These are phyloP conservation scores for Drosophila guanche DNA, from an alignment of 1,140 invertebrate species.

Conservation along the genomic window DNA sequence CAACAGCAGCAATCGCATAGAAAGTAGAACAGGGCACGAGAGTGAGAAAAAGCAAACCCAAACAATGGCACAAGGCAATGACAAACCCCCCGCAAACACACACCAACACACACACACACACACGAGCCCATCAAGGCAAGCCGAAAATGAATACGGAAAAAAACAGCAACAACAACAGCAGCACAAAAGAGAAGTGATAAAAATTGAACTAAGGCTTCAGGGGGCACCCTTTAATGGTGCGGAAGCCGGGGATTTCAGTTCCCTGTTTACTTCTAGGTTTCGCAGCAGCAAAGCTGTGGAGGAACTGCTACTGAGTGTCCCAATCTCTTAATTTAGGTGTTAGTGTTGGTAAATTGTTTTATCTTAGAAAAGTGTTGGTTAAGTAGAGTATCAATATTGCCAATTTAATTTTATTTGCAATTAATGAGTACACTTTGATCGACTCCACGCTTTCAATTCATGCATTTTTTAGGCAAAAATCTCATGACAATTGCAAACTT, in stretches of 20 bases:
- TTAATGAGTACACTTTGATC: no score
- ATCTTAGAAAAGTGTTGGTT: no score
- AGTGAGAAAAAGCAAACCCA: constrained; percentile 45
- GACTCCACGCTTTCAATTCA: neutral
- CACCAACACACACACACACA: constrained; percentile 13
- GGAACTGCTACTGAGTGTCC: no score
- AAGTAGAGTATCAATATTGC: no score
- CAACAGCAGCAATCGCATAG: constrained; percentile 30
- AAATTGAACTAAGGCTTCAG: constrained; percentile 25
- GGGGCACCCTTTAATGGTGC: no score
- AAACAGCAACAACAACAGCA: constrained; percentile 17
- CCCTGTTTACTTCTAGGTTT: no score
- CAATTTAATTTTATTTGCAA: no score
- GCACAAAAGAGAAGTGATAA: constrained; percentile 37
- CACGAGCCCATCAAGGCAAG: constrained; percentile 18
- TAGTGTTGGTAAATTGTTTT: no score
- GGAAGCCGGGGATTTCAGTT: no score
- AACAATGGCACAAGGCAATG: constrained; percentile 37
- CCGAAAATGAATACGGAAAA: constrained; percentile 43
- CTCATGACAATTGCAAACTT: constrained; percentile 65
- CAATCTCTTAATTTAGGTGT: neutral
- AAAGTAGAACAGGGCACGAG: constrained; percentile 71
- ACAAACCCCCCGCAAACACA: constrained; percentile 24
- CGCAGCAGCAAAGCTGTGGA: no score
- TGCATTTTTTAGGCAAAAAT: constrained; percentile 33